Evolutionary conservation across 2,888 invertebrate genomes (phyloP).

Genomic region (Drosophila merina): DNA sequence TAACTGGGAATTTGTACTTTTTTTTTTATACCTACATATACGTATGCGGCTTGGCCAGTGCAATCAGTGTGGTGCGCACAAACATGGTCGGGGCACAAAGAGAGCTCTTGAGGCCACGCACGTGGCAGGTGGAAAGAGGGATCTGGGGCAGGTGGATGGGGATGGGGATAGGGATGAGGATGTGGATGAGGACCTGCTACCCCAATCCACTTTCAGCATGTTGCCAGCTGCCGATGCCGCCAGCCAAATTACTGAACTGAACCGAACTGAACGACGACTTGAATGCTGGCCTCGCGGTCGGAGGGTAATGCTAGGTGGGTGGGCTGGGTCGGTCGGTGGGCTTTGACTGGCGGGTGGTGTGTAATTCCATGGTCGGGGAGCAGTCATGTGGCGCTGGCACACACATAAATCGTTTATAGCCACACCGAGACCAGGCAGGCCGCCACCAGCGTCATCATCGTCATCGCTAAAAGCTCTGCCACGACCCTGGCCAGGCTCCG

Average conservation of each 20-base stretch:
- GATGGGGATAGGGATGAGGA: not conserved
- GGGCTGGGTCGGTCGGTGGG: slow-evolving; percentile 1
- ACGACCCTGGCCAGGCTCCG: slow-evolving; percentile 42
- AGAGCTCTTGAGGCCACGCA: slow-evolving; percentile 30
- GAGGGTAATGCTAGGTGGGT: slow-evolving; percentile 16
- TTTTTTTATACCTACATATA: slow-evolving; percentile 13
- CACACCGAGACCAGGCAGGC: slow-evolving; percentile 58
- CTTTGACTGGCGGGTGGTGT: slow-evolving; percentile 6
- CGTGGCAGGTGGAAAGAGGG: slow-evolving; percentile 5
- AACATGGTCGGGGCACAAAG: slow-evolving; percentile 39
- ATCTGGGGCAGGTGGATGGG: slow-evolving; percentile 1
- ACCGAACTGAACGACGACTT: slow-evolving; percentile 80
- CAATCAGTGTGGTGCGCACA: slow-evolving; percentile 65
- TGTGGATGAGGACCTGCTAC: slow-evolving; percentile 13
- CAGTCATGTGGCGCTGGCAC: slow-evolving; percentile 64
- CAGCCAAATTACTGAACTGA: slow-evolving; percentile 81
- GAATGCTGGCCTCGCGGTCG: slow-evolving; percentile 55
- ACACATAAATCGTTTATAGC: slow-evolving; percentile 78
- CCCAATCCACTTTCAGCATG: slow-evolving; percentile 36
- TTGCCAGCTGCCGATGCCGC: slow-evolving; percentile 71
- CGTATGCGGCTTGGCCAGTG: slow-evolving; percentile 52
- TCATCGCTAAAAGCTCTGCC: slow-evolving; percentile 51
- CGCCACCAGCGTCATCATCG: slow-evolving; percentile 51
- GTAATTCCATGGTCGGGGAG: slow-evolving; percentile 22
- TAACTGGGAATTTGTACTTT: slow-evolving; percentile 20